These are phyloP conservation scores for Portunus trituberculatus DNA, from an alignment of 1,140 invertebrate genomes.

Conservation along the genomic window DNA sequence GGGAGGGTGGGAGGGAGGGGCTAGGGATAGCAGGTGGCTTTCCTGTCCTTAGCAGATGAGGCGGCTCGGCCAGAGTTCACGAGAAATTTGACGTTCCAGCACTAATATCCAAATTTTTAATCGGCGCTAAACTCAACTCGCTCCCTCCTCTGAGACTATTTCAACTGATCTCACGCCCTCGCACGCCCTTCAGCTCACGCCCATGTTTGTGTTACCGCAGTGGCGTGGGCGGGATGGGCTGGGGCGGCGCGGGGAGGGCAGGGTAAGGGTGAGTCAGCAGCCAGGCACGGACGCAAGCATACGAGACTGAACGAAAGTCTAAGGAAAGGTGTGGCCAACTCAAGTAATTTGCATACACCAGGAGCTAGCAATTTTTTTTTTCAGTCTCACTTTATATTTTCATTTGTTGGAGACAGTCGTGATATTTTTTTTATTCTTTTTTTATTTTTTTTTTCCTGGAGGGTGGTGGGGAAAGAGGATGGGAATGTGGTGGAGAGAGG, in stretches of 20 bases:
- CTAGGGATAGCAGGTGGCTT: constrained; percentile 39
- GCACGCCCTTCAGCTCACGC: neutral
- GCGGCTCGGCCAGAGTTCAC: neutral
- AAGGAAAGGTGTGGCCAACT: neutral
- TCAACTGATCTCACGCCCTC: neutral
- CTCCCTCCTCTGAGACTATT: neutral
- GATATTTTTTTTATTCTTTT: neutral
- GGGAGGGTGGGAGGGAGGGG: neutral
- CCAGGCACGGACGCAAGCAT: constrained; percentile 4
- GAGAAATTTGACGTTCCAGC: constrained; percentile 26
- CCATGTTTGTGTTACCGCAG: neutral
- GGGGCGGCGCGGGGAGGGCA: neutral
- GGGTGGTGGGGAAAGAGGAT: too few species aligned
- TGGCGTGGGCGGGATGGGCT: neutral
- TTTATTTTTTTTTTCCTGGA: neutral
- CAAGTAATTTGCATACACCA: constrained; percentile 58
- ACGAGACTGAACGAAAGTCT: constrained; percentile 3
- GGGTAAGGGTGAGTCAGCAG: neutral
- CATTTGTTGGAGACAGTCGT: constrained; percentile 45
- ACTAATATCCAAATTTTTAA: neutral
- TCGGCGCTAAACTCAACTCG: neutral
- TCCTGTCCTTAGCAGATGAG: constrained; percentile 53
- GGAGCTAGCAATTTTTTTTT: constrained; percentile 40
- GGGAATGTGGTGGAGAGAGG: neutral
- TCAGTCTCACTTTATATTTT: constrained; percentile 51